Evolutionary conservation across 2,797 vertebrate genomes (phyloP).

Genomic region (Schizopygopsis pylzovi): DNA sequence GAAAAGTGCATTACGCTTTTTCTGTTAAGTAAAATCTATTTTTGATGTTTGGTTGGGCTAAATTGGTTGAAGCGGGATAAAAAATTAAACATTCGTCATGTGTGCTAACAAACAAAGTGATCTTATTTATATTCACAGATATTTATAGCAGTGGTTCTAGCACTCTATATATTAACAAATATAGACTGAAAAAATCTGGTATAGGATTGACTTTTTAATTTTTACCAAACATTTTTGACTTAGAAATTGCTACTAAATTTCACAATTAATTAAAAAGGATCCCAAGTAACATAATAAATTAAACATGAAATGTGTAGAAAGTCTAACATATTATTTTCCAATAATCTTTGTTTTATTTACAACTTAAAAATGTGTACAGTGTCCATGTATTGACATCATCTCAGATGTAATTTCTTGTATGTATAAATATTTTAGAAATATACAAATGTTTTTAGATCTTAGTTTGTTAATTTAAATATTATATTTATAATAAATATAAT

Average conservation of each 20-base stretch:
- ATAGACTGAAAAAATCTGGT: too few relatives aligned
- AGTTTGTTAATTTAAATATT: too few relatives aligned
- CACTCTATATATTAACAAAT: neutral
- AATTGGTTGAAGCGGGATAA: neutral
- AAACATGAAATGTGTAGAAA: neutral
- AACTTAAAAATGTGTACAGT: neutral
- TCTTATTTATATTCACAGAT: constrained; percentile 20
- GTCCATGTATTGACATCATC: too few relatives aligned
- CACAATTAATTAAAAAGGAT: neutral
- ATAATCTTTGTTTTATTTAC: neutral
- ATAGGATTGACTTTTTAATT: too few relatives aligned
- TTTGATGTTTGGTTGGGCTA: neutral
- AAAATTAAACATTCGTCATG: neutral
- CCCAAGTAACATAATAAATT: neutral
- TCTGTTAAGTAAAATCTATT: neutral
- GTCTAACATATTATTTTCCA: neutral
- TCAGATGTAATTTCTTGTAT: neutral
- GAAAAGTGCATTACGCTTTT: neutral
- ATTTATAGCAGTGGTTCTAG: neutral
- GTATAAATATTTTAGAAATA: too few relatives aligned
- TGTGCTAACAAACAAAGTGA: neutral
- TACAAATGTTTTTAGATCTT: too few relatives aligned
- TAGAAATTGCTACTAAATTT: neutral
- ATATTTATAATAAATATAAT: too few relatives aligned
- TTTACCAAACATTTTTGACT: too few relatives aligned